phyloP scores from a whole-genome alignment of 2,113 vertebrate genomes.

The Triplophysa tibetana region DNA sequence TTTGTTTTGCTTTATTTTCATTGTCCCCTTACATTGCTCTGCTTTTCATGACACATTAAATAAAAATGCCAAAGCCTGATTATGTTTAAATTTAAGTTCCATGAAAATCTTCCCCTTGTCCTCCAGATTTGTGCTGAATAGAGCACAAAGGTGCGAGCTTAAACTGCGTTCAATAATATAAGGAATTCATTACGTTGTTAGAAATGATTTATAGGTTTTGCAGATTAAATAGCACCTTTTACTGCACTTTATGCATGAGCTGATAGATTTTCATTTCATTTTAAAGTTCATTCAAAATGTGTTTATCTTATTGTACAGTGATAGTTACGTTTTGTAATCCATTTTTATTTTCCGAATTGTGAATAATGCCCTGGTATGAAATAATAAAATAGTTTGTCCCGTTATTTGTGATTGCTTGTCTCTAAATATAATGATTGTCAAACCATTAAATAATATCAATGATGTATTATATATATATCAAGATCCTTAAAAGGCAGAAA shows the following conservation, averaged over 20 bases:
- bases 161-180: background rate
- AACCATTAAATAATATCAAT: too few species aligned
- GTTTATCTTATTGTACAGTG: background rate
- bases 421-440: background rate
- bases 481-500: too few species aligned
- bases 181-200: background rate
- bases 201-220: background rate
- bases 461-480: background rate
- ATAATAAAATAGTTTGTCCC: slow-evolving; percentile 25
- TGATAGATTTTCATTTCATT: background rate
- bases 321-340: slow-evolving; percentile 24
- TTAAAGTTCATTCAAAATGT: background rate
- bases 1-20: too few species aligned
- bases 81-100: background rate
- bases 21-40: background rate
- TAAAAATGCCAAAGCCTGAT: background rate
- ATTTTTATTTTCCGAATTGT: slow-evolving; percentile 1
- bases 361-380: slow-evolving; percentile 1
- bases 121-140: background rate
- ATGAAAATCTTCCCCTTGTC: background rate
- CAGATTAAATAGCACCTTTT: slow-evolving; percentile 8
- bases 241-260: slow-evolving; percentile 25
- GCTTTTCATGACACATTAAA: background rate
- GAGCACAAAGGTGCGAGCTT: background rate
- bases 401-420: background rate